phyloP scores from a whole-genome alignment of 2,888 invertebrate species.

The Holacanthella duospinosa region DNA sequence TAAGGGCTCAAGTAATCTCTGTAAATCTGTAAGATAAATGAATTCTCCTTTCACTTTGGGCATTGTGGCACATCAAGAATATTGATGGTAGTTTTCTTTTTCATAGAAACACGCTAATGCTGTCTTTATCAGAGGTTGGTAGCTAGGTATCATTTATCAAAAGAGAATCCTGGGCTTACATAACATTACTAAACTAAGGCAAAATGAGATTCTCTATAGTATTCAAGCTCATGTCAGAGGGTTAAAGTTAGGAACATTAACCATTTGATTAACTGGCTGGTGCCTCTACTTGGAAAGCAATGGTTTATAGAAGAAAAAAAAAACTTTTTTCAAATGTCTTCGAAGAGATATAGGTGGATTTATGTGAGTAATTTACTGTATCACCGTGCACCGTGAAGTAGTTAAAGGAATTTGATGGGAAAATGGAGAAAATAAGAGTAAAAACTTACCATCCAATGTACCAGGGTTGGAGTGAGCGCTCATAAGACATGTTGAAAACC shows the following conservation, averaged over 20 bases:
- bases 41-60: not conserved
- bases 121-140: not conserved
- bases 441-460: slow-evolving; percentile 60
- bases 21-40: not conserved
- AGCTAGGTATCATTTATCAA: not conserved
- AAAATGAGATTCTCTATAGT: too few relatives aligned
- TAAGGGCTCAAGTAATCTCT: not conserved
- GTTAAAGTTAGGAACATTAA: too few relatives aligned
- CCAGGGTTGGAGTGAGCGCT: slow-evolving; percentile 61
- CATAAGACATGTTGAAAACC: slow-evolving; percentile 67
- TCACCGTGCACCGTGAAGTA: too few relatives aligned
- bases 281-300: not conserved
- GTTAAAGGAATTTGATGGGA: too few relatives aligned
- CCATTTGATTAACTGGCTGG: not conserved
- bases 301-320: not conserved
- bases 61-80: not conserved
- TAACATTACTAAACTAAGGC: too few relatives aligned
- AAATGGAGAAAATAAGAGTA: too few relatives aligned
- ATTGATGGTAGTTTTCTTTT: not conserved
- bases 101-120: not conserved
- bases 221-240: too few relatives aligned
- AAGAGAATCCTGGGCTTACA: too few relatives aligned
- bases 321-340: not conserved
- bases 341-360: not conserved
- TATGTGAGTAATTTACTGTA: not conserved